These are phyloP conservation scores for Caracal caracal DNA, from an alignment of 2,113 vertebrate species.

Conservation along the genomic window DNA sequence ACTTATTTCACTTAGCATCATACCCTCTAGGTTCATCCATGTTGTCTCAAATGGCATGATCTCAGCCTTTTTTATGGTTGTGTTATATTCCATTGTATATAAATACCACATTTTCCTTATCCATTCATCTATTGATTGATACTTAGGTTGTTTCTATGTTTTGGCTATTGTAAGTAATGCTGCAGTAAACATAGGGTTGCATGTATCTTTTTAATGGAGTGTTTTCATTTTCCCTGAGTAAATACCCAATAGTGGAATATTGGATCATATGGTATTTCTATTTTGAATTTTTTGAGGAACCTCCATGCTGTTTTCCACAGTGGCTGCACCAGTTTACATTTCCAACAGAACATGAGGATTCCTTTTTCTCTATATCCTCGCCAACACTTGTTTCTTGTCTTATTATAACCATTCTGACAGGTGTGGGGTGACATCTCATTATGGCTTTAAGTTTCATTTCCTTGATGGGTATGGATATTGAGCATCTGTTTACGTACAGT, in stretches of 20 bases:
- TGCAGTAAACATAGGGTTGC: background rate
- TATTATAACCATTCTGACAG: background rate
- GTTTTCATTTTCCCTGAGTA: background rate
- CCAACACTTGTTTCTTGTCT: background rate
- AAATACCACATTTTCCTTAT: background rate
- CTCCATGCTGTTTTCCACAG: background rate
- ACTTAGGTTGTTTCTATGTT: background rate
- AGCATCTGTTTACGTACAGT: background rate
- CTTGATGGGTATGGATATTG: background rate
- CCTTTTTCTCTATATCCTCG: background rate
- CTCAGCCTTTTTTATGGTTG: background rate
- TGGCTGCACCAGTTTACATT: background rate
- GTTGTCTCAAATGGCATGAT: background rate
- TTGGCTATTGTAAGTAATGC: background rate
- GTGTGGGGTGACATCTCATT: background rate
- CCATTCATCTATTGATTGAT: background rate
- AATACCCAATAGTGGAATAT: background rate
- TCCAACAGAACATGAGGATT: background rate
- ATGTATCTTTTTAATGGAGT: background rate
- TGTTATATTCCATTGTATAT: background rate
- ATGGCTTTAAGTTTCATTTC: background rate
- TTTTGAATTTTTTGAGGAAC: background rate
- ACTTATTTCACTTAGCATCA: background rate
- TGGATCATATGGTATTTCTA: background rate
- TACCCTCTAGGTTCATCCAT: background rate